Conservation (phyloP, 2,888 invertebrate species). For the Penaeus monodon region DNA sequence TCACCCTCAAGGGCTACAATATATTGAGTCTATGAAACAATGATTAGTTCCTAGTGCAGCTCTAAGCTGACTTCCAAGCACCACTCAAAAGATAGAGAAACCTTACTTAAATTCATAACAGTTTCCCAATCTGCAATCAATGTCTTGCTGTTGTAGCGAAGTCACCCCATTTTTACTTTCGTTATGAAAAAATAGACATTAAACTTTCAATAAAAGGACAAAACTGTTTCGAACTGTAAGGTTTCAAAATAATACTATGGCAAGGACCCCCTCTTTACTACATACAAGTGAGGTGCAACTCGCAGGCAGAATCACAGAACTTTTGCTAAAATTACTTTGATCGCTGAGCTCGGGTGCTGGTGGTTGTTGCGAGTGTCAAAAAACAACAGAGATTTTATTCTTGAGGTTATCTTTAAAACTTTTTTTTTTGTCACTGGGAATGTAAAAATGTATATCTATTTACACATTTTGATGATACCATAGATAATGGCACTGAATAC, state of each 20-base stretch:
- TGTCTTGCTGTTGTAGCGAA: background rate
- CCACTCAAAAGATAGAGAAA: slow-evolving; percentile 2
- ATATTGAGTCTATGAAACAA: no score
- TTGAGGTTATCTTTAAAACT: background rate
- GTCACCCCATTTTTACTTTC: no score
- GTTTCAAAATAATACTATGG: slow-evolving; percentile 30
- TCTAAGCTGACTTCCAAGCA: slow-evolving; percentile 2
- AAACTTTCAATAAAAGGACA: no score
- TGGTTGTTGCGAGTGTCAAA: background rate
- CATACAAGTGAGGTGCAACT: slow-evolving; percentile 6
- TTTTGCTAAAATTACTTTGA: slow-evolving; percentile 20
- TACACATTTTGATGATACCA: no score
- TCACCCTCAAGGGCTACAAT: background rate
- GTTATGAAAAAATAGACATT: no score
- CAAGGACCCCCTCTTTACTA: slow-evolving; percentile 1
- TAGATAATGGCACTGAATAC: no score
- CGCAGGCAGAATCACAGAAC: no score
- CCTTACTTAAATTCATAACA: slow-evolving; percentile 4
- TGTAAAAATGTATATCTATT: no score
- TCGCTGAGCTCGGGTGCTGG: slow-evolving; percentile 30
- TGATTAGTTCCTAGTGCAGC: background rate
- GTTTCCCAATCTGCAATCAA: slow-evolving; percentile 3
- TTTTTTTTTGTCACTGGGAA: no score
- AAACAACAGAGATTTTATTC: background rate
- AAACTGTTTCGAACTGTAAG: no score